Base-by-base conservation (phyloP, 1,140 invertebrate species). In the Olivierus martensii region DNA sequence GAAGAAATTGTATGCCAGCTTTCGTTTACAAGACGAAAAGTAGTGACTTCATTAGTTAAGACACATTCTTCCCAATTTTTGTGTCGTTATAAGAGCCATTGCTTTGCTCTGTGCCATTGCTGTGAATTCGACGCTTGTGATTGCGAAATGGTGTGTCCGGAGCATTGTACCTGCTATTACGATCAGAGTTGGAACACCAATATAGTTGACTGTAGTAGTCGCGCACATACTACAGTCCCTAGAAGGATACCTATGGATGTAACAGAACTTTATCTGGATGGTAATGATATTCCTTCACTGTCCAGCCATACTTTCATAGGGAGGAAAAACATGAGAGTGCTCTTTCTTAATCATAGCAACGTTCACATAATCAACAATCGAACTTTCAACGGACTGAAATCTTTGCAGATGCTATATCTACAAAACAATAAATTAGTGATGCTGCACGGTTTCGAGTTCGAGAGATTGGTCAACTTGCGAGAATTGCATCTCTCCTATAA, bases 121-220 rank as follows among this genome's bases (percentile, higher is more conserved):
- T 93, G 89, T 65, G 88, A 92, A 61, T 92, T 89, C 65, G 87
- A 92, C 66, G 87, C 87, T 45, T 93, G 89, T 69, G 89, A 92
- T 68, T 93, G 89, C 69, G 86, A 91, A 71, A 92, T 92, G 87
- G 90, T 83, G 3, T 94, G 88, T 63, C 89, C 89, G 2, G 77
- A 78, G 56, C 87, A 89, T 65, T 93, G 88, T 71, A 83, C 83
- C 54, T 93, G 88, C 65, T 92, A 88, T 69, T 58, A 64, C 17
- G 87, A 92, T 63, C 83, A 86, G 66, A 83, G 86, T n/a, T 92
- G 88, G 87, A 84, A 83, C 55, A 86, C 83, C 28, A 92, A 93
- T 67, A 84, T 91, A 6, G 87, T 92, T 2, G 86, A 92, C 63
- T 93, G 88, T 69, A 87, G 85, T 22, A 39, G 47, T 10, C 49